Evolutionary conservation across 2,113 vertebrate species (phyloP).

Genomic region (Bos taurus): ARS-UCD2.0 NC_037349.1:21159001-21159500

Average conservation of each 20-base stretch:
- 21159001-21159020: background rate
- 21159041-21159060: background rate
- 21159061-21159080: background rate
- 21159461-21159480: background rate
- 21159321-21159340: background rate
- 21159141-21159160: background rate
- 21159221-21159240: background rate
- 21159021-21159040: background rate
- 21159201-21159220: background rate
- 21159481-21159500: background rate
- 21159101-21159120: background rate
- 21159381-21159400: background rate
- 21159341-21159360: background rate
- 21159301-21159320: background rate
- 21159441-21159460: background rate
- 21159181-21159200: background rate
- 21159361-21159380: background rate
- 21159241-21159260: background rate
- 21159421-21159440: background rate
- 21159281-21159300: background rate
- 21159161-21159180: background rate
- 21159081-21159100: background rate
- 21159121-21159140: background rate
- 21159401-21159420: background rate
- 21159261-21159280: background rate